Conservation (phyloP, 2,797 vertebrate species). For the Ceryle rudis region DNA sequence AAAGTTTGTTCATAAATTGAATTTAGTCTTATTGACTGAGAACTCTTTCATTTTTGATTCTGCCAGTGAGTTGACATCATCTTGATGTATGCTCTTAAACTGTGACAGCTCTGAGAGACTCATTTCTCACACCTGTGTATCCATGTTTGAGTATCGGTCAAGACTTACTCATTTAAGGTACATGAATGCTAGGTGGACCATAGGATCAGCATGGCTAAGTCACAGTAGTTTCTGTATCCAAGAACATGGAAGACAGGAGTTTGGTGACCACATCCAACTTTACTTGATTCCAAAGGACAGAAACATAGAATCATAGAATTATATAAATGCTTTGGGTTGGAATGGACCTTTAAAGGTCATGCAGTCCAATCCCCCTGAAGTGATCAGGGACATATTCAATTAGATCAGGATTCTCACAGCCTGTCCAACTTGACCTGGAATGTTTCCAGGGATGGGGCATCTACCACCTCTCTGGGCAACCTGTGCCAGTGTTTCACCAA, state of each 20-base stretch:
- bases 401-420: too few relatives aligned
- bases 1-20: background rate
- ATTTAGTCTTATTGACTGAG: background rate
- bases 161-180: background rate
- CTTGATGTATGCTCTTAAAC: background rate
- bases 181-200: background rate
- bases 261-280: background rate
- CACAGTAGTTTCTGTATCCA: background rate
- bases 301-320: too few relatives aligned
- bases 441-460: too few relatives aligned
- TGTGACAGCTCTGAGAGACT: background rate
- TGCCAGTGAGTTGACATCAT: background rate
- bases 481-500: too few relatives aligned
- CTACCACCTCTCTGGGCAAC: too few relatives aligned
- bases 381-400: too few relatives aligned
- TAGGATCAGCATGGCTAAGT: background rate
- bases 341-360: too few relatives aligned
- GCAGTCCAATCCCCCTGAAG: too few relatives aligned
- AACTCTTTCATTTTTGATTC: background rate
- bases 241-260: background rate
- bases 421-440: too few relatives aligned
- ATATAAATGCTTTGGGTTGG: too few relatives aligned
- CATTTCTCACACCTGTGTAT: background rate
- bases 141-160: background rate
- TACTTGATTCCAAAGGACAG: background rate